A percentile compares a stretch with the other conserved stretches of the same genome.
phyloP scores from a whole-genome alignment of 2,888 invertebrate genomes.

The Hetaerina titia region DNA sequence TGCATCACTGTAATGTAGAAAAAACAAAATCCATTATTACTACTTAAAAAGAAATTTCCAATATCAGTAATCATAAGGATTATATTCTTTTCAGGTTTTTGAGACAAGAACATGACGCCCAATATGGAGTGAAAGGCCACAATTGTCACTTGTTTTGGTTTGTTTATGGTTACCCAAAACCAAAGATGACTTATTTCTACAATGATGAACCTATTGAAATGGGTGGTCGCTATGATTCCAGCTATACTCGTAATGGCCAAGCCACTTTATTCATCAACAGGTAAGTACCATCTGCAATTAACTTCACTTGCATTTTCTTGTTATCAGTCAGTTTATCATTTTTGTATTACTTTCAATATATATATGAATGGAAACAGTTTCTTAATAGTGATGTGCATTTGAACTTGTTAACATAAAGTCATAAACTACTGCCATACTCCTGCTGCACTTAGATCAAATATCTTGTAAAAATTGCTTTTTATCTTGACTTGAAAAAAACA shows the following conservation, averaged over 20 bases:
- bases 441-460: too few relatives aligned
- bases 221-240: slow-evolving; percentile 91
- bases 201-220: slow-evolving; percentile 90
- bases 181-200: slow-evolving; percentile 93
- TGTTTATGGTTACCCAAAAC: slow-evolving; percentile 97
- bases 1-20: too few relatives aligned
- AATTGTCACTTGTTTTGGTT: slow-evolving; percentile 95
- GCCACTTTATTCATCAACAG: slow-evolving; percentile 93
- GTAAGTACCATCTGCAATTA: slow-evolving; percentile 77
- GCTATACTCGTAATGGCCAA: slow-evolving; percentile 93
- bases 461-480: too few relatives aligned
- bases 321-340: too few relatives aligned
- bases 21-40: too few relatives aligned
- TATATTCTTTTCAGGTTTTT: slow-evolving; percentile 82
- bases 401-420: too few relatives aligned
- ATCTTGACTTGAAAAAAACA: too few relatives aligned
- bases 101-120: slow-evolving; percentile 90
- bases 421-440: too few relatives aligned
- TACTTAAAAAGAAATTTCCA: too few relatives aligned
- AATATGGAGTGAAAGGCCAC: slow-evolving; percentile 95
- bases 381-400: too few relatives aligned
- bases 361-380: too few relatives aligned
- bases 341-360: too few relatives aligned
- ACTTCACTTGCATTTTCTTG: neutral
- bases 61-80: neutral